phyloP scores from a whole-genome alignment of 2,888 invertebrate species.

The Leptinotarsa haldemani region DNA sequence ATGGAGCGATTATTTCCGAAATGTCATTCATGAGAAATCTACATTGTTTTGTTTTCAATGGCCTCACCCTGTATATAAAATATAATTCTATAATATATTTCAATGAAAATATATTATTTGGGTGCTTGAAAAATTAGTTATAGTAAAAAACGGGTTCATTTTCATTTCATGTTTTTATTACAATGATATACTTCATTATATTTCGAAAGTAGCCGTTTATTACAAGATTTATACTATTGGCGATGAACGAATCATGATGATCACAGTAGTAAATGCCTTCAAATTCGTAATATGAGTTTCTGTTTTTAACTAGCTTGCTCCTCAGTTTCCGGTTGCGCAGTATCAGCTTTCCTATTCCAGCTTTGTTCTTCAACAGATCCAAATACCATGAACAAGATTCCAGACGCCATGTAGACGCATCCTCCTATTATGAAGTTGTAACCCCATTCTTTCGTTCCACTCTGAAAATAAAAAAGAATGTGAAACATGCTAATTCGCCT shows the following conservation, averaged over 20 bases:
- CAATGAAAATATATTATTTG: no score
- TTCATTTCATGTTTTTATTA: no score
- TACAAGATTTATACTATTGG: neutral
- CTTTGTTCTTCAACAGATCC: conserved; percentile 35
- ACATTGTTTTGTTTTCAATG: no score
- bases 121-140: no score
- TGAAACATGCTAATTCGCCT: neutral
- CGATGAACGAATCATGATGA: neutral
- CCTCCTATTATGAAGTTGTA: conserved; percentile 34
- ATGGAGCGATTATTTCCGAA: no score
- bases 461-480: conserved; percentile 22
- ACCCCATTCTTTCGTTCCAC: conserved; percentile 32
- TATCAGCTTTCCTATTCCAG: conserved; percentile 31
- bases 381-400: conserved; percentile 34
- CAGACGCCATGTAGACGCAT: conserved; percentile 22
- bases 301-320: neutral
- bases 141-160: no score
- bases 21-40: no score
- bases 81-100: no score
- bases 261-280: neutral
- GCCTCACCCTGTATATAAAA: no score
- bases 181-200: neutral
- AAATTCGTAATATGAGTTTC: neutral
- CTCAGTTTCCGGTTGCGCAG: neutral
- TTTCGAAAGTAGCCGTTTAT: neutral